Conservation (phyloP, 2,888 invertebrate species). For the Thymelicus lineola region DNA sequence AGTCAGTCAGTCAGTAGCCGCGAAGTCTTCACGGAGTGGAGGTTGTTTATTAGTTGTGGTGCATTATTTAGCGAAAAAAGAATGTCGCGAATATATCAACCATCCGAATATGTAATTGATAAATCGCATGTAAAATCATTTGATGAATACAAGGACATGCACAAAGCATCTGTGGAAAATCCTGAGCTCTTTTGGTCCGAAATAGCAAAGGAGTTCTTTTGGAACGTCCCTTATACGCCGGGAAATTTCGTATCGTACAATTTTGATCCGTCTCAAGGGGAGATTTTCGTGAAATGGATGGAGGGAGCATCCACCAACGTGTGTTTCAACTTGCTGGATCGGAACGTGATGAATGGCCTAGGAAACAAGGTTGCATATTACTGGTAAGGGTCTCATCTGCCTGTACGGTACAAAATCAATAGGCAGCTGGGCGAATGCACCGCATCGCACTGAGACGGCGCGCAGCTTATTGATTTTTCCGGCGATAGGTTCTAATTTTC, state of each 20-base stretch:
- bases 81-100: constrained; percentile 88
- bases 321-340: constrained; percentile 97
- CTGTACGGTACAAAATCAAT: constrained; percentile 61
- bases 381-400: constrained; percentile 89
- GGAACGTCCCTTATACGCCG: constrained; percentile 91
- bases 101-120: constrained; percentile 88
- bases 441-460: constrained; percentile 63
- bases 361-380: constrained; percentile 97
- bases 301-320: constrained; percentile 97
- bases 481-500: constrained; percentile 40
- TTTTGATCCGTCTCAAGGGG: constrained; percentile 95
- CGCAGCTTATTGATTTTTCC: constrained; percentile 75
- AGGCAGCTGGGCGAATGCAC: constrained; percentile 71
- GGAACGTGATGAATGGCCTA: constrained; percentile 94
- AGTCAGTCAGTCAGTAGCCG: constrained; percentile 49
- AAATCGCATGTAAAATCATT: constrained; percentile 82
- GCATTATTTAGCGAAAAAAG: constrained; percentile 50
- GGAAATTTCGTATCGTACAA: constrained; percentile 95
- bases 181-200: constrained; percentile 97
- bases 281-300: constrained; percentile 97
- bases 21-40: constrained; percentile 46
- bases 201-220: constrained; percentile 96
- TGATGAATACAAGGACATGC: constrained; percentile 92
- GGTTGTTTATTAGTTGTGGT: constrained; percentile 34
- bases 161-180: constrained; percentile 93